phyloP scores from a whole-genome alignment of 2,797 vertebrate genomes.

The Argyrosomus regius region DNA sequence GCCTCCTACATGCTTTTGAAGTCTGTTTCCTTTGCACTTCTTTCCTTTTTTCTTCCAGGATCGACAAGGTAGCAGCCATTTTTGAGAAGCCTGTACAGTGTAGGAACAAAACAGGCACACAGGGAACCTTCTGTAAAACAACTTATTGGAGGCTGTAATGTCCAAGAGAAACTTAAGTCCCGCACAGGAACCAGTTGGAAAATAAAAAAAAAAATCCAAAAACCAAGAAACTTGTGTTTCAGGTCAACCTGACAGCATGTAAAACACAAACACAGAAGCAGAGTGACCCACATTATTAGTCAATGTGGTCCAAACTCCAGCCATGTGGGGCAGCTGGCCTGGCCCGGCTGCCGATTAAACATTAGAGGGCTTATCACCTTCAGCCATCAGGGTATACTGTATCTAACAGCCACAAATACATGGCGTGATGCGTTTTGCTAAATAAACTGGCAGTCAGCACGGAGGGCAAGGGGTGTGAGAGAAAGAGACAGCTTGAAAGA shows the following conservation, averaged over 20 bases:
- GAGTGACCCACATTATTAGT: conserved; percentile 58
- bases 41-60: conserved; percentile 54
- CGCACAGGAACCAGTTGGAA: conserved; percentile 35
- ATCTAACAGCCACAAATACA: conserved; percentile 44
- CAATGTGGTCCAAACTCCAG: conserved; percentile 69
- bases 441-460: conserved; percentile 20
- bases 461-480: not conserved
- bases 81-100: conserved; percentile 57
- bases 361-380: conserved; percentile 69
- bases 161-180: conserved; percentile 50
- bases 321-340: conserved; percentile 47
- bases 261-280: conserved; percentile 63
- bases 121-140: conserved; percentile 70
- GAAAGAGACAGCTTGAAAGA: not conserved
- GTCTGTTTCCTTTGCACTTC: conserved; percentile 67
- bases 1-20: conserved; percentile 72
- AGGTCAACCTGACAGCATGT: conserved; percentile 53
- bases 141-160: conserved; percentile 56
- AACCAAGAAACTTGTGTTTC: conserved; percentile 49
- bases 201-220: conserved; percentile 11
- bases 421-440: conserved; percentile 23
- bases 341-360: conserved; percentile 60
- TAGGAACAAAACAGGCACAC: conserved; percentile 58
- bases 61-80: conserved; percentile 66
- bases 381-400: conserved; percentile 38